Evolutionary conservation across 2,797 vertebrate genomes (phyloP).

Genomic region (Galaxias olidus): DNA sequence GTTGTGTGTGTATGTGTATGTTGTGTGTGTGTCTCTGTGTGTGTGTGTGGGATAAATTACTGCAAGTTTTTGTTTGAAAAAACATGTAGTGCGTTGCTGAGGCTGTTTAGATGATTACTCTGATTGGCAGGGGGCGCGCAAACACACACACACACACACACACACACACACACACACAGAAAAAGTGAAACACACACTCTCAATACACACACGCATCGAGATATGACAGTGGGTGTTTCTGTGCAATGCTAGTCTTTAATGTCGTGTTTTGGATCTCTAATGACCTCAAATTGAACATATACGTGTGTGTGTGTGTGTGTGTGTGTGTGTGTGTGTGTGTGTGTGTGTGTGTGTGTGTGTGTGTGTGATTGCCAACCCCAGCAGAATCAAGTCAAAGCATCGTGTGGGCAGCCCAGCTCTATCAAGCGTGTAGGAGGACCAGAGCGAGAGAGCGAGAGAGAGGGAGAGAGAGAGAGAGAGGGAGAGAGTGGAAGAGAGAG

Average conservation of each 20-base stretch:
- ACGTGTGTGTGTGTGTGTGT: too few relatives aligned
- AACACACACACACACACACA: not conserved
- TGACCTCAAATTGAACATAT: constrained; percentile 28
- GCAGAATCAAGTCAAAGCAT: too few relatives aligned
- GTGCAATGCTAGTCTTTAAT: constrained; percentile 17
- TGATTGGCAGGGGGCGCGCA: too few relatives aligned
- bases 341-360: not conserved
- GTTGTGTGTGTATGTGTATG: too few relatives aligned
- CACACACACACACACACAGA: constrained; percentile 9
- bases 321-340: not conserved
- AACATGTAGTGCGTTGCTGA: too few relatives aligned
- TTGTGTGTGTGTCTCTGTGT: too few relatives aligned
- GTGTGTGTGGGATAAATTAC: too few relatives aligned
- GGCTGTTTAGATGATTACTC: too few relatives aligned
- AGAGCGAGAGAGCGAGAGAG: constrained; percentile 13
- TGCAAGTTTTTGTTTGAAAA: too few relatives aligned
- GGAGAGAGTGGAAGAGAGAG: constrained; percentile 37
- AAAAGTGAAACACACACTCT: too few relatives aligned
- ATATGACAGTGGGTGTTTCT: constrained; percentile 8
- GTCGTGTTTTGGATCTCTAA: constrained; percentile 28
- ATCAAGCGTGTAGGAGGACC: too few relatives aligned
- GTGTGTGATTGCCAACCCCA: not conserved
- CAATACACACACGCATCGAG: not conserved
- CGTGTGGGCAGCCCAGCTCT: too few relatives aligned
- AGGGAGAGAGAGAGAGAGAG: constrained; percentile 1